phyloP scores from a whole-genome alignment of 2,888 invertebrate species.

The Eupithecia abbreviata region DNA sequence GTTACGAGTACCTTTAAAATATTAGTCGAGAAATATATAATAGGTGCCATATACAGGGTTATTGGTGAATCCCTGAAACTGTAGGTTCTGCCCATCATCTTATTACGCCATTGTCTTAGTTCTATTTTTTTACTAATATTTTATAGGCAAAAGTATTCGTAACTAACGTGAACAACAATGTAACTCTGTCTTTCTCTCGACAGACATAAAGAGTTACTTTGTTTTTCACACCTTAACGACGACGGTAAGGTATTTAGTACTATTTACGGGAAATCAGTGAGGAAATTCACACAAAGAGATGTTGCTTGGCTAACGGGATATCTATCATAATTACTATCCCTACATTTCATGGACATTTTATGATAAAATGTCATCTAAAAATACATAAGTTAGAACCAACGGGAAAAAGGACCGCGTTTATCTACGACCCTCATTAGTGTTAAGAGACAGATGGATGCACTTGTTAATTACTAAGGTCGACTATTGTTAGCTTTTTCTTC shows the following conservation, averaged over 20 bases:
- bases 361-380: conserved; percentile 19
- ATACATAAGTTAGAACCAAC: conserved; percentile 4
- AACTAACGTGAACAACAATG: neutral
- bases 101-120: no score
- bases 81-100: no score
- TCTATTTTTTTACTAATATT: neutral
- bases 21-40: no score
- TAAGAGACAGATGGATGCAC: conserved; percentile 11
- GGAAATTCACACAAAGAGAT: no score
- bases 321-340: neutral
- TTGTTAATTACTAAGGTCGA: conserved; percentile 16
- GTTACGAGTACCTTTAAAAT: no score
- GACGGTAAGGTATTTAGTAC: no score
- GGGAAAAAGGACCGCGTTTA: neutral
- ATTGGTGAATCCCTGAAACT: no score
- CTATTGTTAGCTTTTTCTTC: conserved; percentile 15
- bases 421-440: conserved; percentile 23
- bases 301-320: neutral
- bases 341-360: conserved; percentile 17
- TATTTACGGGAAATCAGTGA: no score
- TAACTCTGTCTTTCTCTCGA: neutral
- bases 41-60: no score
- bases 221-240: neutral
- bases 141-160: neutral
- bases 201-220: neutral